Conservation (phyloP, 2,888 invertebrate species). For the Synanthedon andrenaeformis region DNA sequence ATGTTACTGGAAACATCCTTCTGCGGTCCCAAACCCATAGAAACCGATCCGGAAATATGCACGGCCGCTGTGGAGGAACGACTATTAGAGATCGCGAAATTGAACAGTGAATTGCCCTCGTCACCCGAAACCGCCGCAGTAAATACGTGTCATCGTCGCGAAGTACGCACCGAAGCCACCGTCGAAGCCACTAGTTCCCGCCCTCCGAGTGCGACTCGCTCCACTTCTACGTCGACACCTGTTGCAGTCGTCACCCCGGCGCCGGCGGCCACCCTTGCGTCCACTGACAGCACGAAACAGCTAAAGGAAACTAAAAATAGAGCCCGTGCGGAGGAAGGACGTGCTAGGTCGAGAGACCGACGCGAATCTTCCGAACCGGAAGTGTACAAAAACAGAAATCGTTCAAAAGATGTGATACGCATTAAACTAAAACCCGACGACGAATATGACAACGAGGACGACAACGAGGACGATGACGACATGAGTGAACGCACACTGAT, state of each 20-base stretch:
- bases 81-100: conserved; percentile 49
- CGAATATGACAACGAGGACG: conserved; percentile 73
- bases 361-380: conserved; percentile 35
- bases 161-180: conserved; percentile 47
- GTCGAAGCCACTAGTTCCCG: conserved; percentile 26
- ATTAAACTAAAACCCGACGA: conserved; percentile 82
- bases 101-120: conserved; percentile 11
- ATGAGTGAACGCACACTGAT: conserved; percentile 27
- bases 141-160: conserved; percentile 24
- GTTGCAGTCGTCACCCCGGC: conserved; percentile 14
- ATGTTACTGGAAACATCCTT: conserved; percentile 92
- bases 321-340: conserved; percentile 37
- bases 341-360: conserved; percentile 38
- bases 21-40: conserved; percentile 84
- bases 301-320: conserved; percentile 40
- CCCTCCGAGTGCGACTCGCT: conserved; percentile 9
- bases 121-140: conserved; percentile 4
- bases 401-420: conserved; percentile 60
- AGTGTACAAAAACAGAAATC: conserved; percentile 37
- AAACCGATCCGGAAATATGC: conserved; percentile 61
- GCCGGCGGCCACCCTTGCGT: conserved; percentile 5
- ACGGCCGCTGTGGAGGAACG: conserved; percentile 59
- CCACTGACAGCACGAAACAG: conserved; percentile 30
- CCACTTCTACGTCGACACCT: conserved; percentile 6
- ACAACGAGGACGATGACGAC: conserved; percentile 32